Conservation (phyloP, 2,888 invertebrate genomes). For the Agriopis marginaria region DNA sequence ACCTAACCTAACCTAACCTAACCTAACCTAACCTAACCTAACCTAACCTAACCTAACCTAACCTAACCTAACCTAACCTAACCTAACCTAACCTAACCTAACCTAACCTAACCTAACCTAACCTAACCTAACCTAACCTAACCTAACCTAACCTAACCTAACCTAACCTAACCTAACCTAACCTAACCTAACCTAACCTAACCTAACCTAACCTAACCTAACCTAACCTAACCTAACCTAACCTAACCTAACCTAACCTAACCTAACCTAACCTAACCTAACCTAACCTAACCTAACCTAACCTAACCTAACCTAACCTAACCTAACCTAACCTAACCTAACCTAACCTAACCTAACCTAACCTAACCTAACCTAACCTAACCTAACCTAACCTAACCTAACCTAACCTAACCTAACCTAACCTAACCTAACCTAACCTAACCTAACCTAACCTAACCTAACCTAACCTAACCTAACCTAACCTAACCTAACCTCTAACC, state of each 20-base stretch:
- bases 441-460: slow-evolving; percentile 35
- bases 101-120: slow-evolving; percentile 16
- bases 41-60: slow-evolving; percentile 12
- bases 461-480: slow-evolving; percentile 37
- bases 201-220: slow-evolving; percentile 19
- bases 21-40: slow-evolving; percentile 12
- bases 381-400: slow-evolving; percentile 31
- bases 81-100: slow-evolving; percentile 17
- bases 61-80: slow-evolving; percentile 12
- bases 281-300: slow-evolving; percentile 38
- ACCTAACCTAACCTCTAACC: slow-evolving; percentile 35
- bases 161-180: slow-evolving; percentile 18
- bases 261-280: slow-evolving; percentile 41
- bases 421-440: slow-evolving; percentile 30
- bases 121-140: slow-evolving; percentile 11
- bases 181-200: slow-evolving; percentile 17
- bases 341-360: slow-evolving; percentile 32
- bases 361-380: slow-evolving; percentile 31
- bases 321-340: slow-evolving; percentile 32
- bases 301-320: slow-evolving; percentile 37
- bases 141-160: slow-evolving; percentile 11
- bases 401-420: slow-evolving; percentile 32
- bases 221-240: slow-evolving; percentile 18
- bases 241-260: slow-evolving; percentile 36
- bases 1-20: slow-evolving; percentile 11